Percentiles rank a stretch among this genome's conserved stretches.
These are phyloP conservation scores for Meteorus colon DNA, from an alignment of 2,888 invertebrate genomes.

Conservation along the genomic window DNA sequence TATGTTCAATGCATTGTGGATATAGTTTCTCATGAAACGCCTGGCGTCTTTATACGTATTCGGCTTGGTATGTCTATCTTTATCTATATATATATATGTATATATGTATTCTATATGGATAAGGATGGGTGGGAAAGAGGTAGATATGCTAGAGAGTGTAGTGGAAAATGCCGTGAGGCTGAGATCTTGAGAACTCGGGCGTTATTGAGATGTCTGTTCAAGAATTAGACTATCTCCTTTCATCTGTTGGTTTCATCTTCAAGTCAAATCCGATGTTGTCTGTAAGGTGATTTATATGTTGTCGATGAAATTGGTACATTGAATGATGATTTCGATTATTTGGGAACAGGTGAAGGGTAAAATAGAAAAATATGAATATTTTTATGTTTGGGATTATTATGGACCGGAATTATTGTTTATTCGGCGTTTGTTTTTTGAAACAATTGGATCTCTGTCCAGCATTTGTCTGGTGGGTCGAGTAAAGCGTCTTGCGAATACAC, in stretches of 20 bases:
- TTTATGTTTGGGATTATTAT: background rate
- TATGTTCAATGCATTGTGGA: constrained; percentile 46
- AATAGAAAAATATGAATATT: too few species aligned
- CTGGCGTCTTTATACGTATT: background rate
- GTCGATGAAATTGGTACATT: too few species aligned
- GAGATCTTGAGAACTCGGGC: constrained; percentile 53
- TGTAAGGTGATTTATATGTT: too few species aligned
- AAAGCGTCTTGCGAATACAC: constrained; percentile 29
- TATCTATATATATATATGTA: too few species aligned
- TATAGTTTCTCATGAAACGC: constrained; percentile 36
- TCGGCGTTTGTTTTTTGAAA: constrained; percentile 58
- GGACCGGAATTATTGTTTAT: constrained; percentile 3
- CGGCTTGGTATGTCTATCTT: too few species aligned
- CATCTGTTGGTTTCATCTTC: constrained; percentile 41
- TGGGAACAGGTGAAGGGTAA: too few species aligned
- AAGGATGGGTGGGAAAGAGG: too few species aligned
- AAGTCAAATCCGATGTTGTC: background rate
- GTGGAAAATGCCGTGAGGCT: constrained; percentile 11
- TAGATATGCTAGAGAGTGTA: background rate
- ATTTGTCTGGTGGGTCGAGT: constrained; percentile 15
- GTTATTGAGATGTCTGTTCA: constrained; percentile 68
- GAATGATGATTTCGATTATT: too few species aligned
- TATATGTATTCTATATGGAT: too few species aligned
- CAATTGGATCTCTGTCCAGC: constrained; percentile 62
- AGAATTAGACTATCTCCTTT: constrained; percentile 61